phyloP scores from a whole-genome alignment of 2,797 vertebrate genomes.

The Atherinosoma microstoma region DNA sequence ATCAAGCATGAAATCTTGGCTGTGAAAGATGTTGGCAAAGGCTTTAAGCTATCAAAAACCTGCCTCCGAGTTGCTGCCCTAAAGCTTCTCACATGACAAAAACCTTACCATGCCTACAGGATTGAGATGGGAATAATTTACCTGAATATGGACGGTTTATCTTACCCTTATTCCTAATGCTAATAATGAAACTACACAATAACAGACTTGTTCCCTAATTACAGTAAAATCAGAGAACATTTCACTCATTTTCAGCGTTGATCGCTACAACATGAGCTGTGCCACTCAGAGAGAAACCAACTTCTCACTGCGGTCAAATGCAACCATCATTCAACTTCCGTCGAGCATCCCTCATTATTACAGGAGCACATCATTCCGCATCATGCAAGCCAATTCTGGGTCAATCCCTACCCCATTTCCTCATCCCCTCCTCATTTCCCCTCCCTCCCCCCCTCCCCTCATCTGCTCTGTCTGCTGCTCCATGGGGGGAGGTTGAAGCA shows the following conservation, averaged over 20 bases:
- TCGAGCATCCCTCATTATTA: slow-evolving; percentile 59
- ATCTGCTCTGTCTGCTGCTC: slow-evolving; percentile 62
- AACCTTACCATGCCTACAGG: slow-evolving; percentile 1
- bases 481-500: slow-evolving; percentile 49
- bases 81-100: slow-evolving; percentile 14
- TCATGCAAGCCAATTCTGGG: slow-evolving; percentile 78
- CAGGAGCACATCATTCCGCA: slow-evolving; percentile 66
- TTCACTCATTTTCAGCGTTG: not conserved
- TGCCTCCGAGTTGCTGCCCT: slow-evolving; percentile 14
- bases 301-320: slow-evolving; percentile 29
- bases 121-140: slow-evolving; percentile 1
- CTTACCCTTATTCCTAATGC: not conserved
- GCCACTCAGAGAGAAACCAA: slow-evolving; percentile 20
- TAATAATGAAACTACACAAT: not conserved
- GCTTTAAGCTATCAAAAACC: slow-evolving; percentile 13
- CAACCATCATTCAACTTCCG: slow-evolving; percentile 38
- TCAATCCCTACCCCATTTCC: slow-evolving; percentile 69
- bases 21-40: slow-evolving; percentile 7
- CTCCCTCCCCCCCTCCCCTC: slow-evolving; percentile 16
- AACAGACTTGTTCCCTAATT: not conserved
- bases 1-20: slow-evolving; percentile 6
- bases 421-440: slow-evolving; percentile 25
- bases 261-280: slow-evolving; percentile 5
- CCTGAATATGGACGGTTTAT: not conserved
- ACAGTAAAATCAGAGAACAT: not conserved